Conservation (phyloP, 2,113 vertebrate genomes). For the Lagopus leucura region DNA sequence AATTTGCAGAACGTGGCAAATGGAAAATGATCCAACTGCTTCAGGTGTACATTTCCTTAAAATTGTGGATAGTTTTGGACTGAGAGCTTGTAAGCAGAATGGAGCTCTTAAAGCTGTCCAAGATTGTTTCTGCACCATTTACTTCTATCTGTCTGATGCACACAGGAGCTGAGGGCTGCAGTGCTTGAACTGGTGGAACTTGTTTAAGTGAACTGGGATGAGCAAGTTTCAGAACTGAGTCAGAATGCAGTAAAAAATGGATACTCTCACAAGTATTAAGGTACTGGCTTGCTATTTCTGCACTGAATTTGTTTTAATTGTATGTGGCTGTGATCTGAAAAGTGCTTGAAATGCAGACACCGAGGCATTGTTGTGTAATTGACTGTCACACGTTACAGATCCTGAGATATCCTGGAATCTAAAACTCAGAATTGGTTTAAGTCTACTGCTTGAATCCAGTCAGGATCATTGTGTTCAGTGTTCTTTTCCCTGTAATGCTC, state of each 20-base stretch:
- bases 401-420: slow-evolving; percentile 63
- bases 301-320: slow-evolving; percentile 63
- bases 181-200: background rate
- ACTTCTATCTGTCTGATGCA: rapidly evolving
- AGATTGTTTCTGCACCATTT: background rate
- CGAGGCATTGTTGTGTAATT: slow-evolving; percentile 54
- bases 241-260: background rate
- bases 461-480: slow-evolving; percentile 12
- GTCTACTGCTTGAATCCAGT: slow-evolving; percentile 63
- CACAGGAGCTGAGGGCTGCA: background rate
- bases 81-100: background rate
- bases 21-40: background rate
- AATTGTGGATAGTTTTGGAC: background rate
- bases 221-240: background rate
- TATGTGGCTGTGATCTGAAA: slow-evolving; percentile 52
- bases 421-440: slow-evolving; percentile 52
- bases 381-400: slow-evolving; percentile 71
- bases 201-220: background rate
- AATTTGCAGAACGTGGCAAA: background rate
- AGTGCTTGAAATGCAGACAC: slow-evolving; percentile 65
- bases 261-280: slow-evolving; percentile 1
- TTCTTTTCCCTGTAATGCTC: slow-evolving; percentile 46
- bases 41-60: too few relatives aligned
- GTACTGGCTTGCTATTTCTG: slow-evolving; percentile 39
- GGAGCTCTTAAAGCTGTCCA: background rate